These are phyloP conservation scores for Sturnira hondurensis DNA, from an alignment of 2,113 vertebrate species.

Conservation along the genomic window DNA sequence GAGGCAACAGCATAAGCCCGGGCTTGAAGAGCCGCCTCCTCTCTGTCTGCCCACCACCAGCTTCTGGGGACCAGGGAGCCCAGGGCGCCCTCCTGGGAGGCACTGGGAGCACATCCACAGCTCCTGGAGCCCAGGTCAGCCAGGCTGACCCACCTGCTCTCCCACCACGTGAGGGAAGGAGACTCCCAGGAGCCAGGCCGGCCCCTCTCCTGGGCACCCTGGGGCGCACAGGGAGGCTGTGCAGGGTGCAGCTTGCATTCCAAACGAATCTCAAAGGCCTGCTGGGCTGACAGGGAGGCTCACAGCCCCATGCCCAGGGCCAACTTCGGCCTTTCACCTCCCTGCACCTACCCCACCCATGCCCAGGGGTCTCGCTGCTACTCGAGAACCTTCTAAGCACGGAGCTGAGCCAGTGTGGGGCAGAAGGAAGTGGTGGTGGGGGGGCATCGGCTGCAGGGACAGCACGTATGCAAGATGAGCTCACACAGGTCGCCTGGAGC, in stretches of 20 bases:
- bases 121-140: not conserved
- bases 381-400: not conserved
- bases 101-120: not conserved
- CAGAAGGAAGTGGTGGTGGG: not conserved
- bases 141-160: not conserved
- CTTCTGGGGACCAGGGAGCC: not conserved
- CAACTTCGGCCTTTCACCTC: not conserved
- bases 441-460: too few species aligned
- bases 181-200: not conserved
- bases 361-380: not conserved
- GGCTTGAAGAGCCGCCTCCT: not conserved
- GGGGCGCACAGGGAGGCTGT: not conserved
- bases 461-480: too few species aligned
- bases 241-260: not conserved
- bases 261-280: not conserved
- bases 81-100: not conserved
- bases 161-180: not conserved
- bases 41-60: not conserved
- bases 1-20: not conserved
- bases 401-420: not conserved
- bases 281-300: not conserved
- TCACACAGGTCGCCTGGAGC: too few species aligned
- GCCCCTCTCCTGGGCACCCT: not conserved
- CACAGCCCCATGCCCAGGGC: not conserved
- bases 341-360: not conserved